Percentiles rank a stretch among this genome's conserved stretches.
These are phyloP conservation scores for Notothenia rossii DNA, from an alignment of 2,113 vertebrate species.

Conservation along the genomic window DNA sequence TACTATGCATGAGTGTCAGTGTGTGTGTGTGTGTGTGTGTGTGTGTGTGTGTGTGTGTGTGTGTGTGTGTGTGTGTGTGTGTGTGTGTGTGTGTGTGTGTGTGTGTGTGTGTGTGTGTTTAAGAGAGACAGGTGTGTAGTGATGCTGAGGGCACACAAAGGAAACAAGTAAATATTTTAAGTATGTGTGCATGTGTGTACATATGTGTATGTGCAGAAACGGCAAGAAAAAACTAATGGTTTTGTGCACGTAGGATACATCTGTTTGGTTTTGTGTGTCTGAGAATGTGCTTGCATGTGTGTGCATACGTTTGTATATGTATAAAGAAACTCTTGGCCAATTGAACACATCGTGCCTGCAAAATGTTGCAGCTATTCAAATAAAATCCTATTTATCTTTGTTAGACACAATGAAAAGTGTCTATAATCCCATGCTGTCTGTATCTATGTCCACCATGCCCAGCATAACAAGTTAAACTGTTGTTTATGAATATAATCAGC, in stretches of 20 bases:
- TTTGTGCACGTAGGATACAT: background rate
- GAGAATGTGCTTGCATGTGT: slow-evolving; percentile 8
- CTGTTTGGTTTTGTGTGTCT: background rate
- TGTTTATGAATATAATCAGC: slow-evolving; percentile 69
- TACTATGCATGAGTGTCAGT: no score
- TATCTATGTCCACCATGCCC: slow-evolving; percentile 40
- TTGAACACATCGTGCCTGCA: slow-evolving; percentile 34
- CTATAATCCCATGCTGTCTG: slow-evolving; percentile 14
- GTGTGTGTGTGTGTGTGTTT: background rate
- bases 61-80: no score
- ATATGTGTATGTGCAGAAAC: background rate
- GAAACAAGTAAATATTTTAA: background rate
- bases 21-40: no score
- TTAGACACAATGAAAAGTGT: slow-evolving; percentile 45
- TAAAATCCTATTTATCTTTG: slow-evolving; percentile 45
- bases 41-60: no score
- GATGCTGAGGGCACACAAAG: slow-evolving; percentile 7
- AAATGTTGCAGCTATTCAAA: slow-evolving; percentile 58
- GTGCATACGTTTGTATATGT: background rate
- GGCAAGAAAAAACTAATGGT: no score
- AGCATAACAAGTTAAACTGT: slow-evolving; percentile 63
- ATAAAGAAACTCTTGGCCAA: slow-evolving; percentile 48
- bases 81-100: no score
- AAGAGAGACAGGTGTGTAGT: background rate
- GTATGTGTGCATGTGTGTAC: background rate